Percentiles rank a stretch among this genome's conserved stretches.
These are phyloP conservation scores for Schizothorax lantsangensis DNA, from an alignment of 2,797 vertebrate genomes.

Conservation along the genomic window DNA sequence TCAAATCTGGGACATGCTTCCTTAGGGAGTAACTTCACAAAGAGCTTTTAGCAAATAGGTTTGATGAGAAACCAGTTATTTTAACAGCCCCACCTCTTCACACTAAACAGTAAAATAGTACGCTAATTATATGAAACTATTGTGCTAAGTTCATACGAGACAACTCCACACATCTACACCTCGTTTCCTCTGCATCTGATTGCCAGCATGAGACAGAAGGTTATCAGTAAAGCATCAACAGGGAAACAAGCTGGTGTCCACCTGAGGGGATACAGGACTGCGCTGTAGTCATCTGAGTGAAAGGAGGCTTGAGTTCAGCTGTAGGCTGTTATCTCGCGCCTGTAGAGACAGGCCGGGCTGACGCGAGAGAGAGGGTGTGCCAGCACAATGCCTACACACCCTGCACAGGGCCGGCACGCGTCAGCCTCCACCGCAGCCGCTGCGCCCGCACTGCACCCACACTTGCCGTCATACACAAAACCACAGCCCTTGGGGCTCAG, in stretches of 20 bases:
- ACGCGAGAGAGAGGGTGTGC: constrained; percentile 48
- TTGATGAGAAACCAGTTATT: constrained; percentile 4
- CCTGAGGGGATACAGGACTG: not conserved
- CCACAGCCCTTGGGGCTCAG: constrained; percentile 5
- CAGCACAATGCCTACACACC: constrained; percentile 50
- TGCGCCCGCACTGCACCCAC: constrained; percentile 38
- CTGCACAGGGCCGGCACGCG: constrained; percentile 52
- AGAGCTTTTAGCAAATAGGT: constrained; percentile 17
- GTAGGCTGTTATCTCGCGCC: constrained; percentile 49
- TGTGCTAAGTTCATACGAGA: not conserved
- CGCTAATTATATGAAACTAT: not conserved
- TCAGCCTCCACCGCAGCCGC: constrained; percentile 51
- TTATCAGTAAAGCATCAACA: constrained; percentile 30
- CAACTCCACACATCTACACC: not conserved
- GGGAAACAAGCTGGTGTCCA: not conserved
- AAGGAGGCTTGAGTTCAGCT: constrained; percentile 26
- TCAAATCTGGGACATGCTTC: constrained; percentile 41
- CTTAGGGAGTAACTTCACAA: constrained; percentile 16
- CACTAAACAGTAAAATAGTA: constrained; percentile 6
- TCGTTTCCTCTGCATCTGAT: not conserved
- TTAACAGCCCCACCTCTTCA: constrained; percentile 12
- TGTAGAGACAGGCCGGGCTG: constrained; percentile 56
- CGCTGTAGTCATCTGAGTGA: not conserved
- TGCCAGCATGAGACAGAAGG: constrained; percentile 25
- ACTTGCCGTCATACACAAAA: constrained; percentile 14